Evolutionary conservation across 1,140 invertebrate genomes (phyloP).

Genomic region (Pollicipes pollicipes): DNA sequence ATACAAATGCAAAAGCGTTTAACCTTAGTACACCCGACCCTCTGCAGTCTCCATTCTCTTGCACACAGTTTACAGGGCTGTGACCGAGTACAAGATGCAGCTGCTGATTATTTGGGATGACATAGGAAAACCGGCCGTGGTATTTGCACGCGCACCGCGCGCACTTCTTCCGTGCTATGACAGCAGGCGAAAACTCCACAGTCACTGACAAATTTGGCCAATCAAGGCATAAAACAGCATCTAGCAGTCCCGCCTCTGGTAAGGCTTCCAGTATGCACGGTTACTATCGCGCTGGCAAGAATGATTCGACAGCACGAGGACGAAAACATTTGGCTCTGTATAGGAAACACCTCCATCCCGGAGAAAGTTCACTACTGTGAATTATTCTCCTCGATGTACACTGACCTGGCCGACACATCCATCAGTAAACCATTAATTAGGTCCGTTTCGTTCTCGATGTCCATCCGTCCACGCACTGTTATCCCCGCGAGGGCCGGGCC

Average conservation of each 20-base stretch:
- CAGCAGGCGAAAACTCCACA: not conserved
- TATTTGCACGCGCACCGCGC: not conserved
- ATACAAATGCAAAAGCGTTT: too few relatives aligned
- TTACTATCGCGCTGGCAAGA: not conserved
- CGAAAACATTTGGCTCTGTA: not conserved
- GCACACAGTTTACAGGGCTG: too few relatives aligned
- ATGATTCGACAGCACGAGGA: not conserved
- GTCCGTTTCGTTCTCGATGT: not conserved
- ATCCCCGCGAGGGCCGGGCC: too few relatives aligned
- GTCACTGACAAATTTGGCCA: not conserved
- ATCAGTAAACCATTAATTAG: not conserved
- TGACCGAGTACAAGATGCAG: too few relatives aligned
- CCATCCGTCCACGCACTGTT: not conserved
- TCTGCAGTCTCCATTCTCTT: too few relatives aligned
- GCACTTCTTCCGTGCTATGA: not conserved
- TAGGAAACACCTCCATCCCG: not conserved
- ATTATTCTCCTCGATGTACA: not conserved
- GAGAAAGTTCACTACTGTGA: not conserved
- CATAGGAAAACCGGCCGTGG: too few relatives aligned
- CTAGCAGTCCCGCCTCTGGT: too few relatives aligned
- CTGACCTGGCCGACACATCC: not conserved
- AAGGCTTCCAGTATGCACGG: not conserved
- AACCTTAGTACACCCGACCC: too few relatives aligned
- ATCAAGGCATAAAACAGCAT: not conserved
- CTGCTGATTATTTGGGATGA: too few relatives aligned